Base-by-base conservation (phyloP, 2,113 vertebrate species). In the Penelope pileata region DNA sequence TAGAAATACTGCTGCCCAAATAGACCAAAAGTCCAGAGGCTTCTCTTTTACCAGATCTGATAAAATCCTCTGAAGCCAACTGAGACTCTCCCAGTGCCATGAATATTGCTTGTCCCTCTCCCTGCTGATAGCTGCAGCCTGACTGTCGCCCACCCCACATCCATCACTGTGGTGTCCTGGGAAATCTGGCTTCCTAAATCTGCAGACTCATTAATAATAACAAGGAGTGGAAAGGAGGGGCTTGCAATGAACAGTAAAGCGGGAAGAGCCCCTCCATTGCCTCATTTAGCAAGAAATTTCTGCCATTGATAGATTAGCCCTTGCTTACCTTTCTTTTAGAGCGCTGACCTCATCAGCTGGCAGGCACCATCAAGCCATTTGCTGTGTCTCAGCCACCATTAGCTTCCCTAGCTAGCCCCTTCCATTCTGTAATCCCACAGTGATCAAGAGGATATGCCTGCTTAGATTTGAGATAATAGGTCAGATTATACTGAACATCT, bases 391-490 rank as follows among this genome's bases (percentile, higher is more conserved):
- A 86, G 64, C 72, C 38, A 19, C 17, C 0, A 63, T 95, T 63
- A 77, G 59, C 54, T 92, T 74, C 90, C 15, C 42, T 62, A 19
- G 48, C 0, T 4, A 76, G 48, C 50, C 30, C 53, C 7, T 90
- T 86, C 15, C 29, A 8, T 67, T 92, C 73, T 88, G 16, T 81
- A 92, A 67, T 40, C 43, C 7, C 14, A 11, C 54, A 70, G 8
- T 18, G 50, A 88, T 88, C 59, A 63, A 74, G 95, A 91, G 30
- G 78, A 82, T 67, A 59, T 70, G 75, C 34, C 26, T 76, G 34
- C 84, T 90, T 94, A 83, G 54, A 74, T 93, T 83, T 79, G 62
- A 94, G 90, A 81, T 93, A 81, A 48, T 91, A 81, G 91, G 73
- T 88, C 79, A 83, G 86, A 69, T 91, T 86, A 51, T 67, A 70